Conservation (phyloP, 1,140 invertebrate species). For the Drosophila cardini region DNA sequence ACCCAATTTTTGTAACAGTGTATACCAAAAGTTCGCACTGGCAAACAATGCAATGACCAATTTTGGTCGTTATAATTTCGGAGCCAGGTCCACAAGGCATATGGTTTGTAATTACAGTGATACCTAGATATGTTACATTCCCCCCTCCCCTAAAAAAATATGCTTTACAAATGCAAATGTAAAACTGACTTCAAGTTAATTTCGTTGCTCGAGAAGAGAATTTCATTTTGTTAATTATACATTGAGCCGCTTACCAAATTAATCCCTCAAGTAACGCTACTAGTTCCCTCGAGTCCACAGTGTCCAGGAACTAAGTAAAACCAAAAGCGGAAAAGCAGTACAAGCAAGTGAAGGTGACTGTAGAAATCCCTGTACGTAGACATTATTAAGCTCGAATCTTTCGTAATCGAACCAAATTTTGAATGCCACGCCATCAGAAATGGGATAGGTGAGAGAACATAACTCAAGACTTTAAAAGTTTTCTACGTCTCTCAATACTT, state of each 20-base stretch:
- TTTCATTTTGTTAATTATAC: slow-evolving; percentile 69
- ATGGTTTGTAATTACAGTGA: slow-evolving; percentile 17
- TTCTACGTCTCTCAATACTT: too few relatives aligned
- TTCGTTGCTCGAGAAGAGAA: background rate
- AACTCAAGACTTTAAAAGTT: too few relatives aligned
- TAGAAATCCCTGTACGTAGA: too few relatives aligned
- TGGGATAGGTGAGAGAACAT: too few relatives aligned
- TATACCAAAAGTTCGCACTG: slow-evolving; percentile 20
- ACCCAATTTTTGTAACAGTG: background rate
- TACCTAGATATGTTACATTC: background rate
- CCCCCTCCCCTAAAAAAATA: background rate
- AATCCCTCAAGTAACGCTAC: slow-evolving; percentile 53
- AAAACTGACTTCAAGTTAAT: background rate
- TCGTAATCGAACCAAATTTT: too few relatives aligned
- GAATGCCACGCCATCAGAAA: too few relatives aligned
- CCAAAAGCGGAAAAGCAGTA: background rate
- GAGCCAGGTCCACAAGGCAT: slow-evolving; percentile 1
- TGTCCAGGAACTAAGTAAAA: background rate
- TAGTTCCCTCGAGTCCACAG: slow-evolving; percentile 1
- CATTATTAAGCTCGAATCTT: too few relatives aligned
- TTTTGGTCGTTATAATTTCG: background rate
- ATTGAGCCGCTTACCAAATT: slow-evolving; percentile 65
- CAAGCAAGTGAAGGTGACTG: too few relatives aligned
- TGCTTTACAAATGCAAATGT: background rate
- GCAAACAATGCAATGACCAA: slow-evolving; percentile 22